A percentile compares a stretch with the other conserved stretches of the same genome.
These are phyloP conservation scores for Cancer borealis DNA, from an alignment of 2,888 invertebrate species.

Conservation along the genomic window DNA sequence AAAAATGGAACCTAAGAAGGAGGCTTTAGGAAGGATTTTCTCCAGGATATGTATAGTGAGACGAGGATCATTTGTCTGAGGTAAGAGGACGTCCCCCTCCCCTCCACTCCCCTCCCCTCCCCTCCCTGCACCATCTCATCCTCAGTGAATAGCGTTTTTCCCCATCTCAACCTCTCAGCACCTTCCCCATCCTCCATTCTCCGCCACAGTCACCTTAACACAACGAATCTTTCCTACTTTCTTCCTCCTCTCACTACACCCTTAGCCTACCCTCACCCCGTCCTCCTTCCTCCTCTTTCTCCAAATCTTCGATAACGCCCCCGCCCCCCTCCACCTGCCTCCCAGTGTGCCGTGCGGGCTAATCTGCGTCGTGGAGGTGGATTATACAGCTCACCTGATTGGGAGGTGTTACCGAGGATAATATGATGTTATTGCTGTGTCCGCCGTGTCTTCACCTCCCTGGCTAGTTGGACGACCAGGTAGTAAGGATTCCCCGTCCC, in stretches of 20 bases:
- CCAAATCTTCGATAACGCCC: no score
- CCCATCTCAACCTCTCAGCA: not conserved
- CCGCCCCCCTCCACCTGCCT: not conserved
- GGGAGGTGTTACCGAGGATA: not conserved
- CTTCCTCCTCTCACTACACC: not conserved
- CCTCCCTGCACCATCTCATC: not conserved
- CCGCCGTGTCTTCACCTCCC: slow-evolving; percentile 1
- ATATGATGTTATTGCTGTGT: not conserved
- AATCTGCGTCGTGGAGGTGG: not conserved
- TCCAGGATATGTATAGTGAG: not conserved
- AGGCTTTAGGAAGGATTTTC: slow-evolving; percentile 11
- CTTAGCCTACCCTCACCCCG: not conserved
- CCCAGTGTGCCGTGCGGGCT: not conserved
- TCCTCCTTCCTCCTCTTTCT: not conserved
- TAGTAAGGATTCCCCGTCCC: not conserved
- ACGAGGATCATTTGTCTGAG: slow-evolving; percentile 20
- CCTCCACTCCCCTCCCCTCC: not conserved
- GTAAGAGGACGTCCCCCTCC: not conserved
- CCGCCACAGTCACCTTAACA: not conserved
- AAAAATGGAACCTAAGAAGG: slow-evolving; percentile 20
- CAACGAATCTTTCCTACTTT: not conserved
- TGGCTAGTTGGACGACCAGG: not conserved
- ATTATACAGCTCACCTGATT: slow-evolving; percentile 20
- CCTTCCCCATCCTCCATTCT: not conserved
- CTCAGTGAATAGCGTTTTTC: slow-evolving; percentile 20